Evolutionary conservation across 1,140 invertebrate genomes (phyloP), one percentile per base, ranked within the genome.

Genomic region (Thaumatotibia leucotreta): DNA sequence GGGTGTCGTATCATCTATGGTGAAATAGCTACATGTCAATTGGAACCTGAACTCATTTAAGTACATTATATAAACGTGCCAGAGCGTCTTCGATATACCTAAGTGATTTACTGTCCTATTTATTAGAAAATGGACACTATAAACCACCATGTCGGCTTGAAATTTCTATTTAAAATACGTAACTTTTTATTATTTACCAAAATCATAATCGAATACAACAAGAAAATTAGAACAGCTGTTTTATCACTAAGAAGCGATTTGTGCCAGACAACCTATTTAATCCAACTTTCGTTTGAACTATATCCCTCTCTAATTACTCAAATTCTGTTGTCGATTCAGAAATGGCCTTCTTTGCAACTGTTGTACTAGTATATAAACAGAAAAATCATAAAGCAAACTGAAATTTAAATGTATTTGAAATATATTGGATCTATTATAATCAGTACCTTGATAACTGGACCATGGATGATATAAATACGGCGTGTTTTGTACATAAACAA

Each of bases 391-490:
- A 14, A 39, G 6, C 1, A 0, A 14, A 39, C n/a, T 39, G 14
- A 35, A 14, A 14, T 33, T 33, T 33, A 33, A 33, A 10, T 1
- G n/a, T 20, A 20, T 20, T 8, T 6, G 24, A 6, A 39, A 6
- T 17, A 5, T 58, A 58, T 58, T 31, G 23, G 14, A 58, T 58
- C 52, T 80, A 83, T 45, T 50, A 50, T 17, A 2, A 63, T 63
- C 1, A 52, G 23, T 52, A 52, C 11, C 27, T 58, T 3, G n/a
- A 58, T 14, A 8, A 58, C 52, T 24, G 52, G 52, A 58, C 52
- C 52, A 58, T 58, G 52, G 52, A 58, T 58, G 52, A 31, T 58
- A 58, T 58, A 58, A 58, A 58, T 58, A 27, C 24, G 52, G 4
- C 52, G 52, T 58, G 52, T 58, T 62, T 62, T 62, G 61, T 62